Evolutionary conservation across 2,888 invertebrate species (phyloP), one percentile per base, ranked within the genome.

Genomic region (Cacoxenus indagator): DNA sequence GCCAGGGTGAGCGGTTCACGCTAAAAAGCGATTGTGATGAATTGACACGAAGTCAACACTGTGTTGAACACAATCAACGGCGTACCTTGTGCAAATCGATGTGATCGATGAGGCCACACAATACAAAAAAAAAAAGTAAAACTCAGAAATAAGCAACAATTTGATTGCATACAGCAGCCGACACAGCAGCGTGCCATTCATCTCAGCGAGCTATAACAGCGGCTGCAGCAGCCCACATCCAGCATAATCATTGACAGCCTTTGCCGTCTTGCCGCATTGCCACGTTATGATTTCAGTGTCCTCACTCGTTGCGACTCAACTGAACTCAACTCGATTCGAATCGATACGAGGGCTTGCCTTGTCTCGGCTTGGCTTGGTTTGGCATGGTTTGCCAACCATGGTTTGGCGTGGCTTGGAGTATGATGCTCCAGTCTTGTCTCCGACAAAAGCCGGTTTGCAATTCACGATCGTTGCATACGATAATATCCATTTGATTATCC

Each of bases 401-500:
- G n/a, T n/a, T n/a, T n/a, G n/a, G n/a, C n/a, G n/a, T 51, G 19
- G 19, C 48, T 48, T 48, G 11, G n/a, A 37, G 9, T 37, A 8
- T 48, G 48, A n/a, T 48, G 48, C n/a, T 48, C 6, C 48, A n/a
- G 19, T 48, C 48, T 51, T 51, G 27, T n/a, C 27, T 24, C 26
- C 27, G 26, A 11, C 14, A 9, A 27, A 55, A 55, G 24, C 55
- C 27, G 55, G 55, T 55, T 55, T 19, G 24, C 14, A 55, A 9
- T 55, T 17, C 51, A 22, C 77, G 82, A 87, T 87, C 83, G 82
- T 81, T 75, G 82, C 78, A 78, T 78, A 84, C 81, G 87, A 87
- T 87, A 86, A 87, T 87, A 86, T 84, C 84, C 86, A 87, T 87
- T 87, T 87, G 87, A 87, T 87, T 88, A 88, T 85, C 84, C 84